phyloP scores from a whole-genome alignment of 2,888 invertebrate genomes.

The Margaritifera margaritifera region DNA sequence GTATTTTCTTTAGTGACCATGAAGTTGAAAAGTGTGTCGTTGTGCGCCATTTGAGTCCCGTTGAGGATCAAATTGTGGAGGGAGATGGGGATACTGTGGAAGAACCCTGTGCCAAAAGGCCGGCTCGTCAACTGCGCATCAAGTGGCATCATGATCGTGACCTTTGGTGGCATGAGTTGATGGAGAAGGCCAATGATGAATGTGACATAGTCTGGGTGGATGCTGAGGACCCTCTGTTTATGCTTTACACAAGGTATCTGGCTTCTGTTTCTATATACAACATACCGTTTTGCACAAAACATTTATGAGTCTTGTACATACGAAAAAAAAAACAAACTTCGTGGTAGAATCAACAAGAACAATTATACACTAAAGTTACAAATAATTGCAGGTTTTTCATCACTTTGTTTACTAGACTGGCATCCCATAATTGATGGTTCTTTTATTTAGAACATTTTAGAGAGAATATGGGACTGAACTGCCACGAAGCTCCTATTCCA shows the following conservation, averaged over 20 bases:
- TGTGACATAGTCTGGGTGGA: slow-evolving; percentile 97
- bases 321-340: too few relatives aligned
- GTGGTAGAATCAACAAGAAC: too few relatives aligned
- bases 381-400: too few relatives aligned
- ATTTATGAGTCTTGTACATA: too few relatives aligned
- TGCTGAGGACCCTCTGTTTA: slow-evolving; percentile 96
- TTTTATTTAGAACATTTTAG: too few relatives aligned
- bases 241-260: slow-evolving; percentile 92
- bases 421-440: too few relatives aligned
- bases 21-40: slow-evolving; percentile 88
- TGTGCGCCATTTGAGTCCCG: slow-evolving; percentile 87
- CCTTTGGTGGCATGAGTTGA: slow-evolving; percentile 91
- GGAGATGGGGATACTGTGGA: slow-evolving; percentile 45
- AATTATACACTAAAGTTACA: too few relatives aligned
- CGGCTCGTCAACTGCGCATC: slow-evolving; percentile 63
- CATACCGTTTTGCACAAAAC: too few relatives aligned
- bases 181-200: slow-evolving; percentile 85
- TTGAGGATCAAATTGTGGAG: slow-evolving; percentile 45
- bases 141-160: slow-evolving; percentile 79
- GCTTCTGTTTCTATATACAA: background rate
- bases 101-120: slow-evolving; percentile 70
- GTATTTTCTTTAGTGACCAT: slow-evolving; percentile 77
- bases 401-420: too few relatives aligned
- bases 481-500: too few relatives aligned
- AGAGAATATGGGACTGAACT: too few relatives aligned